These are phyloP conservation scores for Oncorhynchus nerka DNA, from an alignment of 2,113 vertebrate genomes.

Conservation along the genomic window DNA sequence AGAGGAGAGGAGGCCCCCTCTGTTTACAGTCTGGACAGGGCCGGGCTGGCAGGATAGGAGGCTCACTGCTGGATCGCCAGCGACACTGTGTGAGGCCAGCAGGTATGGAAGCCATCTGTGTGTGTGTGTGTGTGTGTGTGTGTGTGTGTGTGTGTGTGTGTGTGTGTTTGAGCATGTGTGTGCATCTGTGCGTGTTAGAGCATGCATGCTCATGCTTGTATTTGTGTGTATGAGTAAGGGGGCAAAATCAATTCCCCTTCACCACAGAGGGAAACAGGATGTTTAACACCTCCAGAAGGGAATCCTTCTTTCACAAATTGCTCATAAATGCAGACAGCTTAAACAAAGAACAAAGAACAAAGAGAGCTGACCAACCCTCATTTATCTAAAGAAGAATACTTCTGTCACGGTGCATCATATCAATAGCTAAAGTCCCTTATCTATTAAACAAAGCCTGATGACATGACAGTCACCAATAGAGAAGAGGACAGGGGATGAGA, in stretches of 20 bases:
- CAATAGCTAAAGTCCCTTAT: constrained; percentile 43
- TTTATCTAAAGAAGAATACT: constrained; percentile 53
- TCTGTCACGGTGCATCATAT: constrained; percentile 28
- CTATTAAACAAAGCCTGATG: constrained; percentile 46
- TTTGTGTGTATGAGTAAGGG: constrained; percentile 7
- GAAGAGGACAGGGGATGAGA: constrained; percentile 18
- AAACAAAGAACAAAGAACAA: constrained; percentile 55
- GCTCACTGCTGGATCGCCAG: constrained; percentile 57
- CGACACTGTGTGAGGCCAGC: constrained; percentile 58
- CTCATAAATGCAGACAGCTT: constrained; percentile 35
- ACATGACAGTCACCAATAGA: constrained; percentile 43
- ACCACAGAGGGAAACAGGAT: constrained; percentile 48
- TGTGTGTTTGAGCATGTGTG: not conserved
- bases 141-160: constrained; percentile 18
- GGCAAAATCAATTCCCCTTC: constrained; percentile 56
- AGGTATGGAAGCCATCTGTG: constrained; percentile 41
- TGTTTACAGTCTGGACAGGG: constrained; percentile 12
- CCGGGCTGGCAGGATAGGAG: constrained; percentile 15
- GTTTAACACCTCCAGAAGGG: constrained; percentile 51
- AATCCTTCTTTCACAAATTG: constrained; percentile 47
- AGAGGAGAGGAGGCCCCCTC: not conserved
- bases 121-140: constrained; percentile 3
- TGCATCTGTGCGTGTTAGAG: not conserved
- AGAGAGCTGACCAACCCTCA: constrained; percentile 27
- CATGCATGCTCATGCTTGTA: not conserved